Conservation (phyloP, 2,797 vertebrate species). For the Neopelma chrysocephalum region DNA sequence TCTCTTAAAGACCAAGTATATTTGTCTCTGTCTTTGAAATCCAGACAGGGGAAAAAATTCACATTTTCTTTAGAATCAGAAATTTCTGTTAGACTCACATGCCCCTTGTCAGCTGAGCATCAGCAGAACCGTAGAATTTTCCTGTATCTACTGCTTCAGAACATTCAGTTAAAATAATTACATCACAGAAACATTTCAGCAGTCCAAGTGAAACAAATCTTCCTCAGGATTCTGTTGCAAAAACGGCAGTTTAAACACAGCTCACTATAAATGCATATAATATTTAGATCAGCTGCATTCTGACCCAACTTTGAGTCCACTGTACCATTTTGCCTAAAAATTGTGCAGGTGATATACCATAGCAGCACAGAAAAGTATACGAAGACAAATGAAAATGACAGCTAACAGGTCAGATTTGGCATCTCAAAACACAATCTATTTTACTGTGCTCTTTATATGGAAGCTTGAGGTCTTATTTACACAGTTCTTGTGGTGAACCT, state of each 20-base stretch:
- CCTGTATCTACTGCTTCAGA: neutral
- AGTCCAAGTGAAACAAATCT: neutral
- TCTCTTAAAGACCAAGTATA: neutral
- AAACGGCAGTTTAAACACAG: neutral
- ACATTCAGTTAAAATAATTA: neutral
- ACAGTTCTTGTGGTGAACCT: neutral
- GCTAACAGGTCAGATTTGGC: neutral
- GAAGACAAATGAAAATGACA: neutral
- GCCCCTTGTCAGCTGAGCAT: neutral
- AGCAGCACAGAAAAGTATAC: neutral
- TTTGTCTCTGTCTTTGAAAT: conserved; percentile 27
- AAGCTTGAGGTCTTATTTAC: neutral
- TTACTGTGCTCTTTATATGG: neutral
- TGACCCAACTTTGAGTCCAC: neutral
- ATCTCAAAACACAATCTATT: neutral
- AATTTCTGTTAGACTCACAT: neutral
- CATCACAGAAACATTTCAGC: neutral
- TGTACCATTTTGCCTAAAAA: neutral
- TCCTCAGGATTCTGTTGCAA: neutral
- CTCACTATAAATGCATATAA: neutral
- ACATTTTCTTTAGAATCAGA: conserved; percentile 26
- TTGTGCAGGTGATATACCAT: neutral
- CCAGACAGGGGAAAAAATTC: neutral
- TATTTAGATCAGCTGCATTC: neutral
- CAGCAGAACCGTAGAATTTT: neutral